Evolutionary conservation across 1,140 invertebrate species (phyloP).

Genomic region (Monochamus saltuarius): DNA sequence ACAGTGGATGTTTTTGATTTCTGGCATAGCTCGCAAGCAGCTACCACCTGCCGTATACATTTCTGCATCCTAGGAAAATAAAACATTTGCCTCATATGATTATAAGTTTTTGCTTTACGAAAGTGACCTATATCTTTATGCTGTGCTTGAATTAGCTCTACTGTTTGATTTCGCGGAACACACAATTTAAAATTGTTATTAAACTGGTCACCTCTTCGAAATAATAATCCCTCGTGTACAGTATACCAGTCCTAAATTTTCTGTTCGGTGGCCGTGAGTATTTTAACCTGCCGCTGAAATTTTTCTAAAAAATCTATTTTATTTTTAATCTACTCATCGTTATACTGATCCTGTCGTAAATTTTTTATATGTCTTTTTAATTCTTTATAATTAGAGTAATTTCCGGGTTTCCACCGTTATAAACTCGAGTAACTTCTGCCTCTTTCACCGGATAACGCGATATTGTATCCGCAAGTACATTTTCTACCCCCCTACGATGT

Average conservation of each 20-base stretch:
- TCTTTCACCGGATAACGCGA: background rate
- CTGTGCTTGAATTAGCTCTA: background rate
- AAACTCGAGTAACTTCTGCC: no score
- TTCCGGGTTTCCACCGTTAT: background rate
- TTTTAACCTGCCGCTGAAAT: background rate
- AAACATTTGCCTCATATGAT: slow-evolving; percentile 1
- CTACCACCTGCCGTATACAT: slow-evolving; percentile 4
- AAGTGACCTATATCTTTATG: slow-evolving; percentile 10
- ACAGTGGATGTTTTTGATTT: background rate
- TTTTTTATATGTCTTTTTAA: slow-evolving; percentile 4
- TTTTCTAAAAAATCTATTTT: background rate
- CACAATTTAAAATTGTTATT: no score
- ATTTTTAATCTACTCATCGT: background rate
- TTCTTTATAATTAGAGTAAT: background rate
- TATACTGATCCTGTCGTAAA: background rate
- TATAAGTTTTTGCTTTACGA: slow-evolving; percentile 10
- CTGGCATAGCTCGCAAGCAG: slow-evolving; percentile 18
- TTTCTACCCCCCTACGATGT: background rate
- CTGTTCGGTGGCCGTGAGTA: background rate
- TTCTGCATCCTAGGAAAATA: slow-evolving; percentile 14
- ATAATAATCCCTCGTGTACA: background rate
- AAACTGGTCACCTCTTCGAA: no score
- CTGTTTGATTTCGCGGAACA: no score
- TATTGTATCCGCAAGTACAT: background rate
- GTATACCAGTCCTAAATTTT: background rate